Conservation (phyloP, 2,113 vertebrate species). For the Alexandromys fortis region DNA sequence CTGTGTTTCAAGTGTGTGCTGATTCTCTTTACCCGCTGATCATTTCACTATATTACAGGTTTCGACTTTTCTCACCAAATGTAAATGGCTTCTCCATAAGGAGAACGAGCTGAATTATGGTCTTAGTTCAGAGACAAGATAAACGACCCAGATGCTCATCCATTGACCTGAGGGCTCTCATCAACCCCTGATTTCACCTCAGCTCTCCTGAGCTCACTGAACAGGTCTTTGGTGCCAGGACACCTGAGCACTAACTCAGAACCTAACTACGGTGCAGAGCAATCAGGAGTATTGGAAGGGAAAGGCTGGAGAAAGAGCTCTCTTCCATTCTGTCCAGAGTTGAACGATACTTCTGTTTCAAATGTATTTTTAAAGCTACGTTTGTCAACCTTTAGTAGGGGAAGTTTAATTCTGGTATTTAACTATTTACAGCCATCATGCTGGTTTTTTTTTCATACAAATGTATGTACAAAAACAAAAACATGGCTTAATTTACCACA, state of each 20-base stretch:
- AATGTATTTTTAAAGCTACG: background rate
- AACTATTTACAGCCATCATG: background rate
- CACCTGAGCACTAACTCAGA: background rate
- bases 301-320: background rate
- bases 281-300: background rate
- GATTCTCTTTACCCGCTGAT: slow-evolving; percentile 1
- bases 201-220: background rate
- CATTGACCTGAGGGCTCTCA: background rate
- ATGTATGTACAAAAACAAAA: background rate
- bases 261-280: background rate
- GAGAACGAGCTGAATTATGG: background rate
- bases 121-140: background rate
- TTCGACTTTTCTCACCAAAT: background rate
- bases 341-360: background rate
- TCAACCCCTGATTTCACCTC: background rate
- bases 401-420: background rate
- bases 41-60: background rate
- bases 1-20: background rate
- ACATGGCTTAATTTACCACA: background rate
- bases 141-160: background rate
- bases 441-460: background rate
- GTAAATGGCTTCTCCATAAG: background rate
- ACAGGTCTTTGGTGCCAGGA: background rate
- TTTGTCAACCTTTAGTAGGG: background rate
- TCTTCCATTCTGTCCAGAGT: background rate